Evolutionary conservation across 2,797 vertebrate genomes (phyloP).

Genomic region (Mormyrus hasselquistii): DNA sequence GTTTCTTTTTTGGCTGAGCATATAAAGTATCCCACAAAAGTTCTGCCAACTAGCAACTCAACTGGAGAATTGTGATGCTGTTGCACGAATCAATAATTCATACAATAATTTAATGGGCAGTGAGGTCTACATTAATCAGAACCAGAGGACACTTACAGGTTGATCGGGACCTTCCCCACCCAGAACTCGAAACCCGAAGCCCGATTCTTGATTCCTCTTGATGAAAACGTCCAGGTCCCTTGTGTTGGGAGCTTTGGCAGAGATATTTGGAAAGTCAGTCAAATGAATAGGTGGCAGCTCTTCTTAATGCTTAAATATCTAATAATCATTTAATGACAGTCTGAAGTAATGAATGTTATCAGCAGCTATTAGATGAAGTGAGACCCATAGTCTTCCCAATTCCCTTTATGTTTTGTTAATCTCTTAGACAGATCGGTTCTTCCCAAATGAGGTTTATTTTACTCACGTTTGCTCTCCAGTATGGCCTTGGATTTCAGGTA

Average conservation of each 20-base stretch:
- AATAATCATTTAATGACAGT: neutral
- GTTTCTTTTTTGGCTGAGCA: too few species aligned
- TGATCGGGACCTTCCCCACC: conserved; percentile 96
- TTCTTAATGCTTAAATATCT: neutral
- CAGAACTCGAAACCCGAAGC: conserved; percentile 93
- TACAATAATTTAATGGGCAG: neutral
- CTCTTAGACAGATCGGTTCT: neutral
- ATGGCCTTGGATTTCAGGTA: conserved; percentile 91
- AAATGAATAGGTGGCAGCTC: neutral
- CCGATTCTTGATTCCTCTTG: conserved; percentile 92
- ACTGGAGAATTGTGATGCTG: neutral
- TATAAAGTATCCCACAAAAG: neutral
- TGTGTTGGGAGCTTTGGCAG: conserved; percentile 75
- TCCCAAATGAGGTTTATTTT: neutral
- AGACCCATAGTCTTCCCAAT: neutral
- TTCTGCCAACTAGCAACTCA: neutral
- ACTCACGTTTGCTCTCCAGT: conserved; percentile 91
- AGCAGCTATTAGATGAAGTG: neutral
- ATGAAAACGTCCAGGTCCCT: conserved; percentile 94
- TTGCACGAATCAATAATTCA: neutral
- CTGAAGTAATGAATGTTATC: neutral
- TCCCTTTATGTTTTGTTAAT: neutral
- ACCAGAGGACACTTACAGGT: conserved; percentile 65
- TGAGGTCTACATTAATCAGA: neutral
- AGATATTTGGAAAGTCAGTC: neutral